Evolutionary conservation across 2,113 vertebrate species (phyloP).

Genomic region (Scomber japonicus): DNA sequence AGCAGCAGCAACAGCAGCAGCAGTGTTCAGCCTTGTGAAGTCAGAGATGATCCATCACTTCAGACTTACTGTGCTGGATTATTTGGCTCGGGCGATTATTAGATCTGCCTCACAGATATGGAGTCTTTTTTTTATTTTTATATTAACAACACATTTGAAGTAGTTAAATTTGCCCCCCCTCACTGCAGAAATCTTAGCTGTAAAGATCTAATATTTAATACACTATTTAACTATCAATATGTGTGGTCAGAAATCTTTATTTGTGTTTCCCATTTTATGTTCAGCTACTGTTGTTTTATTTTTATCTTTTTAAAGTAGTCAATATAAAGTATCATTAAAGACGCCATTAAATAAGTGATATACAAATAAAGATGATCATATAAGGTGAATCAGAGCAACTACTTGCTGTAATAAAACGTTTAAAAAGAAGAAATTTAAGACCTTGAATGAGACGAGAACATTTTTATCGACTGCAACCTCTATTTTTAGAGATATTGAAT

Average conservation of each 20-base stretch:
- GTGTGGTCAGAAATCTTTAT: no score
- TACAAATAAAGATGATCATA: neutral
- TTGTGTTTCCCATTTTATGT: no score
- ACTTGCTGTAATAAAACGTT: neutral
- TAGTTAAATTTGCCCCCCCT: neutral
- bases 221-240: no score
- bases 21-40: neutral
- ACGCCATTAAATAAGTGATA: no score
- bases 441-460: neutral
- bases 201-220: no score
- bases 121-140: neutral
- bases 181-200: no score
- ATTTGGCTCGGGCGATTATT: neutral
- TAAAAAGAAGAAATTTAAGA: neutral
- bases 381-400: no score
- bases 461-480: neutral
- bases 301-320: no score
- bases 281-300: no score
- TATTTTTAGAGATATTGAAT: neutral
- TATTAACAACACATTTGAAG: neutral
- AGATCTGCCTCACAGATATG: no score
- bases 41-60: conserved; percentile 10
- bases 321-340: no score
- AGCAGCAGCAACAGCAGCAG: conserved; percentile 6
- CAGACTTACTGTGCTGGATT: neutral